Conservation (phyloP, 2,113 vertebrate genomes). For the Anhinga anhinga region DNA sequence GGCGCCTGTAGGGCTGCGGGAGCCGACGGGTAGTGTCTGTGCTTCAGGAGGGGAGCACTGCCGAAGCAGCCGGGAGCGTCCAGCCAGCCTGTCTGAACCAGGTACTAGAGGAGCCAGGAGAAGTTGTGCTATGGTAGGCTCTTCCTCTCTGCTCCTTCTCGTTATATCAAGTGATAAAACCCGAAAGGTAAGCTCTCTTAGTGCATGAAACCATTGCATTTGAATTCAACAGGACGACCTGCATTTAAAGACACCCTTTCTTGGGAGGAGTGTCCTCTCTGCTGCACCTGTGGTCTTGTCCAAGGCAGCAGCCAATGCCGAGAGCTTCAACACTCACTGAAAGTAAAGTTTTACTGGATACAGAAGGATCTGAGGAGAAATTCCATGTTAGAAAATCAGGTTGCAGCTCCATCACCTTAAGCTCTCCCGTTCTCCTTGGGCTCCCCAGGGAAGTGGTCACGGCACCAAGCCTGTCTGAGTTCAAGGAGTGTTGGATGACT, state of each 20-base stretch:
- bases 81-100: too few species aligned
- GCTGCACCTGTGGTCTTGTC: neutral
- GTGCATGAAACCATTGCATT: neutral
- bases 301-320: neutral
- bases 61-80: rapidly evolving
- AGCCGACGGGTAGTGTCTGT: rapidly evolving
- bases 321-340: neutral
- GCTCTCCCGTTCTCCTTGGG: too few species aligned
- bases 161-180: rapidly evolving
- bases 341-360: rapidly evolving
- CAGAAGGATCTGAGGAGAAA: neutral
- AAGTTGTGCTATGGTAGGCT: too few species aligned
- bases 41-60: neutral
- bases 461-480: neutral
- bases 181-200: neutral
- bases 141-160: neutral
- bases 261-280: neutral
- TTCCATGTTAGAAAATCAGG: neutral
- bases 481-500: neutral
- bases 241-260: rapidly evolving
- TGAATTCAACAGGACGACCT: neutral
- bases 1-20: rapidly evolving
- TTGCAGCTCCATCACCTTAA: neutral
- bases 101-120: rapidly evolving
- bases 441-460: neutral